Conservation (phyloP, 2,888 invertebrate genomes). For the Lochmaea crataegi region DNA sequence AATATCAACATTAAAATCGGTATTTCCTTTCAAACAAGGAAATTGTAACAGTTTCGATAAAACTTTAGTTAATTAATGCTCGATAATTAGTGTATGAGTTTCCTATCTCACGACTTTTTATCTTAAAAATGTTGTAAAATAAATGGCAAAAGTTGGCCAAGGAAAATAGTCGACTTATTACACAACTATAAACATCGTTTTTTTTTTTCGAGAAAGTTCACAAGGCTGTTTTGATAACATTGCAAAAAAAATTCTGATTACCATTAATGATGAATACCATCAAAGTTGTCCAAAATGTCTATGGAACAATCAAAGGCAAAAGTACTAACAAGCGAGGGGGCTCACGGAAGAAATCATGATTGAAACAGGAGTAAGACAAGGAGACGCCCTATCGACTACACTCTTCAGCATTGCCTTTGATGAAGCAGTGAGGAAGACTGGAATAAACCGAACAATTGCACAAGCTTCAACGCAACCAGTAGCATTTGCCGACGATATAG, state of each 20-base stretch:
- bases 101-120: constrained; percentile 3
- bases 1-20: not conserved
- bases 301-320: no score
- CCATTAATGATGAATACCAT: no score
- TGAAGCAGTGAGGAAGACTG: no score
- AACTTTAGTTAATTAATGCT: constrained; percentile 7
- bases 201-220: not conserved
- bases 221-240: not conserved
- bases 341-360: no score
- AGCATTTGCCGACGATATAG: no score
- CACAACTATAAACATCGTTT: not conserved
- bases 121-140: constrained; percentile 2
- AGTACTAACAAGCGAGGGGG: no score
- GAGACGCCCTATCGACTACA: no score
- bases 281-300: no score
- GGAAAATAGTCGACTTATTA: not conserved
- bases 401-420: no score
- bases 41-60: not conserved
- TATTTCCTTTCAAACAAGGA: not conserved
- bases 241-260: not conserved
- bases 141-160: constrained; percentile 3
- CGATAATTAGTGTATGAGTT: not conserved
- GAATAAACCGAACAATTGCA: no score
- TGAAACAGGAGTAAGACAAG: no score
- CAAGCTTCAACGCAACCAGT: no score